phyloP scores from a whole-genome alignment of 2,888 invertebrate species.

The Drosophila trichaetosa region DNA sequence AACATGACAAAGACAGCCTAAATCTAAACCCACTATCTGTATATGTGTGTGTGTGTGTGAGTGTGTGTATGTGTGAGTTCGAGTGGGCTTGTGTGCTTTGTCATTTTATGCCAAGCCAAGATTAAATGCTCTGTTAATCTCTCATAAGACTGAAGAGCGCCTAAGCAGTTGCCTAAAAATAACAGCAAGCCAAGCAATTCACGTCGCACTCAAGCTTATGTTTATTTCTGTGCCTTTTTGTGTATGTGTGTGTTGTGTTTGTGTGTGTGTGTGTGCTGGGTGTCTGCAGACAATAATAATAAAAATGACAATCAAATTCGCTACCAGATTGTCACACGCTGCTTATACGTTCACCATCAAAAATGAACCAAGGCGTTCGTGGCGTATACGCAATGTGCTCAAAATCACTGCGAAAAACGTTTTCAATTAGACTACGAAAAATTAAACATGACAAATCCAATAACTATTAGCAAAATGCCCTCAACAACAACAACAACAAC shows the following conservation, averaged over 20 bases:
- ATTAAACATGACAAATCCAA: slow-evolving; percentile 23
- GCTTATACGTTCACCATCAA: slow-evolving; percentile 44
- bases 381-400: slow-evolving; percentile 37
- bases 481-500: not conserved
- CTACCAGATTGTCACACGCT: slow-evolving; percentile 49
- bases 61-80: not conserved
- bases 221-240: slow-evolving; percentile 7
- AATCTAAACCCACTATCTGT: slow-evolving; percentile 33
- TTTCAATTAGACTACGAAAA: slow-evolving; percentile 57
- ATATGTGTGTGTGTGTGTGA: slow-evolving; percentile 26
- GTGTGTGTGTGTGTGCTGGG: slow-evolving; percentile 22
- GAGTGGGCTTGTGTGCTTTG: slow-evolving; percentile 38
- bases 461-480: slow-evolving; percentile 22
- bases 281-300: slow-evolving; percentile 43
- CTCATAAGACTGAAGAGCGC: slow-evolving; percentile 47
- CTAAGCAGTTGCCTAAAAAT: slow-evolving; percentile 50
- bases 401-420: slow-evolving; percentile 22
- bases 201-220: slow-evolving; percentile 17
- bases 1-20: slow-evolving; percentile 31
- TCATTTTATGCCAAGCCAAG: slow-evolving; percentile 65
- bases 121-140: slow-evolving; percentile 77
- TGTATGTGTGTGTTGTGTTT: slow-evolving; percentile 12
- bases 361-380: not conserved
- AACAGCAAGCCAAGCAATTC: slow-evolving; percentile 50
- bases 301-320: slow-evolving; percentile 56